Evolutionary conservation across 2,797 vertebrate species (phyloP).

Genomic region (Karalla daura): DNA sequence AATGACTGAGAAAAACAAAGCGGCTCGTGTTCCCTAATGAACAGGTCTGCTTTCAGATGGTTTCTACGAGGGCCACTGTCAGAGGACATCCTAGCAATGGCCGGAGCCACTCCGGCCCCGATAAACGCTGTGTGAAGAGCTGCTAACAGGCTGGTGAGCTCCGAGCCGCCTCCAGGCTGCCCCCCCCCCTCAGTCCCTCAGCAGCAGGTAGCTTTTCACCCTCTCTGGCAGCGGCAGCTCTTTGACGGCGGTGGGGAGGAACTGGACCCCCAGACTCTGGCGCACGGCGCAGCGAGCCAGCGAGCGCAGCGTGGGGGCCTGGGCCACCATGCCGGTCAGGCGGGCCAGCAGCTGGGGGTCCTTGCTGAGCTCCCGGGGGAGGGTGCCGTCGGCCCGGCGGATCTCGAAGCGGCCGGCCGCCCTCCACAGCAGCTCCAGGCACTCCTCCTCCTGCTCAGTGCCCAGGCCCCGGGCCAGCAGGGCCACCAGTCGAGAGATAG

Average conservation of each 20-base stretch:
- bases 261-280: conserved; percentile 89
- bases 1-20: neutral
- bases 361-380: conserved; percentile 91
- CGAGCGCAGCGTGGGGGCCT: conserved; percentile 88
- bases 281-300: conserved; percentile 91
- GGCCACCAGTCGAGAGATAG: conserved; percentile 91
- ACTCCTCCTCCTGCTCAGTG: conserved; percentile 93
- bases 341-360: conserved; percentile 91
- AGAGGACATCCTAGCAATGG: conserved; percentile 30
- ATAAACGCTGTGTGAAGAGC: conserved; percentile 48
- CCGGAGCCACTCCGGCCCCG: conserved; percentile 24
- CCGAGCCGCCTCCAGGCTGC: conserved; percentile 11
- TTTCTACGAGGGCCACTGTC: conserved; percentile 25
- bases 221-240: conserved; percentile 92
- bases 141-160: conserved; percentile 40
- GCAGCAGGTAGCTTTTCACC: conserved; percentile 92
- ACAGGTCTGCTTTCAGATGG: conserved; percentile 24
- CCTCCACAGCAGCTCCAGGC: conserved; percentile 91
- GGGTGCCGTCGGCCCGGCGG: conserved; percentile 86
- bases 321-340: conserved; percentile 88
- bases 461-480: conserved; percentile 92
- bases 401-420: conserved; percentile 91
- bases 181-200: conserved; percentile 82
- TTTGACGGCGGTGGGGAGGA: conserved; percentile 91
- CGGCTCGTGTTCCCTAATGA: neutral